Conservation (phyloP, 2,888 invertebrate species). For the Coenonympha glycerion region DNA sequence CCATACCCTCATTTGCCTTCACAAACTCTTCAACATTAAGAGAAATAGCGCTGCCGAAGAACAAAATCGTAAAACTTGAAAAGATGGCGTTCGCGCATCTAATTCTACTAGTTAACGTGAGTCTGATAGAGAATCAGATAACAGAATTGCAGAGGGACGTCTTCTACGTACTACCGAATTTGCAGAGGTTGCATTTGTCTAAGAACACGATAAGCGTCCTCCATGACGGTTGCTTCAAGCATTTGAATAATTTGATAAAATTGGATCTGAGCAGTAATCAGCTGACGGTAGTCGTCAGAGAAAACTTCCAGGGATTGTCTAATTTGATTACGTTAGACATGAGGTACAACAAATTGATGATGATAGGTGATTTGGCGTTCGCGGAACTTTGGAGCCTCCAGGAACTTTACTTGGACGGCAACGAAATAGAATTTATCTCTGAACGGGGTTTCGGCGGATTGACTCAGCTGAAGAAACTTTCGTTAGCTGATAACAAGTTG, state of each 20-base stretch:
- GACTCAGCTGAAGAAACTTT: slow-evolving; percentile 81
- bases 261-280: slow-evolving; percentile 87
- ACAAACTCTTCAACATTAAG: slow-evolving; percentile 82
- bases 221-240: slow-evolving; percentile 89
- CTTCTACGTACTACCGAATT: slow-evolving; percentile 83
- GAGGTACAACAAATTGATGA: slow-evolving; percentile 83
- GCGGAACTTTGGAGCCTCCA: slow-evolving; percentile 85
- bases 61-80: slow-evolving; percentile 81
- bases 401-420: slow-evolving; percentile 82
- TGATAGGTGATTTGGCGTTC: slow-evolving; percentile 88
- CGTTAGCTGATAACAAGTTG: slow-evolving; percentile 85
- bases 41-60: slow-evolving; percentile 82
- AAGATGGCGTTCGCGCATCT: slow-evolving; percentile 85
- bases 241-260: slow-evolving; percentile 83
- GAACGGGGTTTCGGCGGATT: slow-evolving; percentile 86
- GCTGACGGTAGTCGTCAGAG: slow-evolving; percentile 83
- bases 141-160: slow-evolving; percentile 83
- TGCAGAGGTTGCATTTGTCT: slow-evolving; percentile 85
- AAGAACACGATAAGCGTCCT: slow-evolving; percentile 89
- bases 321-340: slow-evolving; percentile 84
- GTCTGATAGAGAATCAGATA: slow-evolving; percentile 85
- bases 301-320: slow-evolving; percentile 85
- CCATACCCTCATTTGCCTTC: slow-evolving; percentile 83
- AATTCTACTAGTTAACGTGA: slow-evolving; percentile 80
- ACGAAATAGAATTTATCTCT: slow-evolving; percentile 83